A percentile compares a stretch with the other conserved stretches of the same genome.
Evolutionary conservation across 2,113 vertebrate genomes (phyloP).

Genomic region (Bubo scandiacus): DNA sequence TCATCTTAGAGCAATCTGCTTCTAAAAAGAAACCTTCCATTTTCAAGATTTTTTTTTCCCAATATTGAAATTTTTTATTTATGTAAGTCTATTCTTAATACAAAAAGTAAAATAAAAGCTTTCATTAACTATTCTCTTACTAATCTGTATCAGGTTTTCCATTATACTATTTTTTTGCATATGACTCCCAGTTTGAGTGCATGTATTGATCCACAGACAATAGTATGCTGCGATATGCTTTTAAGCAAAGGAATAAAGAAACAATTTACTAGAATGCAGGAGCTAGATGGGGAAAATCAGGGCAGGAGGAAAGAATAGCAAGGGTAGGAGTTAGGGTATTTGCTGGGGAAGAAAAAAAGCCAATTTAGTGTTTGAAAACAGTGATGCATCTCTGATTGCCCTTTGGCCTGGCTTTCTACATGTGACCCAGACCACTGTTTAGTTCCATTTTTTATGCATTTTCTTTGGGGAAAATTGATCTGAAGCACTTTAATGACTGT

Average conservation of each 20-base stretch:
- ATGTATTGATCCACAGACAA: slow-evolving; percentile 21
- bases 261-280: slow-evolving; percentile 13
- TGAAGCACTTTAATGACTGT: background rate
- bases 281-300: background rate
- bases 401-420: background rate
- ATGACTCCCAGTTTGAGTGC: background rate
- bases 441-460: background rate
- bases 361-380: background rate
- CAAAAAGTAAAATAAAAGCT: background rate
- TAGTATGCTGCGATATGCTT: background rate
- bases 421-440: background rate
- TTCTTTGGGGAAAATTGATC: background rate
- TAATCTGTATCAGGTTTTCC: background rate
- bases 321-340: background rate
- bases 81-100: background rate
- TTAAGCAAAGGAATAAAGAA: slow-evolving; percentile 45
- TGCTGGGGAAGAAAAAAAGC: background rate
- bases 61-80: background rate
- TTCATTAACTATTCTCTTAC: background rate
- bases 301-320: background rate
- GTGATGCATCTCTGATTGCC: background rate
- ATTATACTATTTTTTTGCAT: background rate
- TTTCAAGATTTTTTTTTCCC: background rate
- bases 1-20: background rate
- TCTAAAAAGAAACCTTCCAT: background rate